Percentiles rank a stretch among this genome's conserved stretches.
These are phyloP conservation scores for Camelus dromedarius DNA, from an alignment of 2,113 vertebrate genomes.

Conservation along the genomic window DNA sequence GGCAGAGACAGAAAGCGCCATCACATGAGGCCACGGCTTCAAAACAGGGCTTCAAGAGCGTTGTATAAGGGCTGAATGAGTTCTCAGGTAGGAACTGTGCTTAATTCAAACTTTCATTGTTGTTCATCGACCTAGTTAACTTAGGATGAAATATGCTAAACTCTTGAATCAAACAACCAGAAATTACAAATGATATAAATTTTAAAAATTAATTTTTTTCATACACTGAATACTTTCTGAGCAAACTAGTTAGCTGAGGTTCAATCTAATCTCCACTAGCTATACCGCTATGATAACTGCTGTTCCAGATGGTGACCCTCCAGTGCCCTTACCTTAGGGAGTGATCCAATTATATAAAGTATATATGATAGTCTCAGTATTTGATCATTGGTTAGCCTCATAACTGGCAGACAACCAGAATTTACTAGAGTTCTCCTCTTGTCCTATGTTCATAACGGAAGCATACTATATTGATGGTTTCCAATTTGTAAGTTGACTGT, in stretches of 20 bases:
- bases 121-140: background rate
- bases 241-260: background rate
- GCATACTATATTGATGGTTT: background rate
- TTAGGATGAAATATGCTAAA: background rate
- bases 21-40: accelerated
- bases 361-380: background rate
- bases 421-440: background rate
- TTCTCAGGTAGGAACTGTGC: background rate
- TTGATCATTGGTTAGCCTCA: background rate
- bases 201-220: background rate
- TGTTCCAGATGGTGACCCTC: background rate
- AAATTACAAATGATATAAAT: background rate
- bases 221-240: background rate
- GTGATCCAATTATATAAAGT: background rate
- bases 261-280: background rate
- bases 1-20: background rate
- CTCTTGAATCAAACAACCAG: background rate
- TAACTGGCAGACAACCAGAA: background rate
- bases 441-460: background rate
- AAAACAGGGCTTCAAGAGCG: background rate
- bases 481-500: background rate
- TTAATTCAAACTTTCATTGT: background rate
- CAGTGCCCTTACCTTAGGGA: background rate
- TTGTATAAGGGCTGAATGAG: background rate
- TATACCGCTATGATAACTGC: background rate